phyloP scores from a whole-genome alignment of 2,113 vertebrate species.

The Leucoraja erinaceus region DNA sequence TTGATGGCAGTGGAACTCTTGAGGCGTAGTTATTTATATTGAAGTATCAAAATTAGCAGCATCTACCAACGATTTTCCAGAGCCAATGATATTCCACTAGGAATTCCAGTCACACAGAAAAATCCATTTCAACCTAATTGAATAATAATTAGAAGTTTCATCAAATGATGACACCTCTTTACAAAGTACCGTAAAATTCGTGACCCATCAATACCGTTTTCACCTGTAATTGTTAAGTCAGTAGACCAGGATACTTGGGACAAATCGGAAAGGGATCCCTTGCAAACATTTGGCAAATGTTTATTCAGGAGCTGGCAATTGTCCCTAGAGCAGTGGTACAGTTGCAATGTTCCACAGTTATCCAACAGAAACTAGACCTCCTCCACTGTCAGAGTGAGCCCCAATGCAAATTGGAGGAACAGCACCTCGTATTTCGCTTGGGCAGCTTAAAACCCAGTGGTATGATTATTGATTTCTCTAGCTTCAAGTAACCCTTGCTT shows the following conservation, averaged over 20 bases:
- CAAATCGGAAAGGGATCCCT: background rate
- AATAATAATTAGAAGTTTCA: background rate
- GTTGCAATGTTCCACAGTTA: background rate
- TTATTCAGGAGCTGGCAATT: slow-evolving; percentile 8
- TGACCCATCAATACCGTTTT: background rate
- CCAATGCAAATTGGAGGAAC: too few species aligned
- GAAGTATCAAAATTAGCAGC: background rate
- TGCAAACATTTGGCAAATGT: background rate
- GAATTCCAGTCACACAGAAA: background rate
- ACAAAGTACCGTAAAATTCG: background rate
- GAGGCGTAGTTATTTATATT: background rate
- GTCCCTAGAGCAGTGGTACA: too few species aligned
- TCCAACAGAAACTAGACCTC: background rate
- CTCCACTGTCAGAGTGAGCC: too few species aligned
- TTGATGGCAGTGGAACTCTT: background rate
- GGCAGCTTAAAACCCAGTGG: too few species aligned
- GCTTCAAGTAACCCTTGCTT: too few species aligned
- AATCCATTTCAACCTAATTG: background rate
- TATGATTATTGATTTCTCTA: too few species aligned
- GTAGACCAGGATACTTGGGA: background rate
- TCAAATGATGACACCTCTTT: background rate
- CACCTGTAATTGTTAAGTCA: background rate
- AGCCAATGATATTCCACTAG: background rate
- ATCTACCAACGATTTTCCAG: background rate
- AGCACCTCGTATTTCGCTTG: too few species aligned